Evolutionary conservation across 2,888 invertebrate species (phyloP), one percentile per base, ranked within the genome.

Genomic region (Mycogona germanica): DNA sequence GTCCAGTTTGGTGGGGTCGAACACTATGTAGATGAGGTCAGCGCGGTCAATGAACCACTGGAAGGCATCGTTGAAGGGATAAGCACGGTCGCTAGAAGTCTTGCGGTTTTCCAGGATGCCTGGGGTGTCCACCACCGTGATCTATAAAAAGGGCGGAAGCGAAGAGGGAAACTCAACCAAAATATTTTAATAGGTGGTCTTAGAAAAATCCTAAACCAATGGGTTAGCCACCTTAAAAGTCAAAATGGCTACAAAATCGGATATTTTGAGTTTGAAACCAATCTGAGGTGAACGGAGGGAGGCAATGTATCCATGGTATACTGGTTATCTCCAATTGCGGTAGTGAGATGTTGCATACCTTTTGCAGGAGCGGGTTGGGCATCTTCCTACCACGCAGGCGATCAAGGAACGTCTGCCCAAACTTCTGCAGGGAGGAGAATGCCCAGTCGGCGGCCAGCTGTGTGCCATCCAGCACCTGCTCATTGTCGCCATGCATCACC

Each of bases 1-100:
- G 69, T 95, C 93, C 63, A 95, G 77, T 73, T 93, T 93, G 32
- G 89, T 85, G 57, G 93, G 92, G 73, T 95, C 95, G 69, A 93
- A 93, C 30, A 93, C 86, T 55, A 95, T 77, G 74, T 93, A 91
- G 68, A 95, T 92, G 62, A 93, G 86, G 69, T 93, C 92, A 25
- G 93, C 92, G 58, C 92, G 79, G 72, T 93, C 92, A 65, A 93
- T 92, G 73, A 95, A 93, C 93, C 93, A 95, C 70, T 92, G 91
- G 68, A 91, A 91, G 47, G 91, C 93, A 67, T 93, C 92, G 67
- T 92, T 92, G 73, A 92, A 92, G 51, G 93, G 91, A 67, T 93
- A 93, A 56, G 89, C 79, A 51, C 92, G 79, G 49, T 92, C 91
- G 49, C 89, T 86, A 74, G 89, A 88, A 12, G 35, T 35, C 70